Evolutionary conservation across 1,140 invertebrate species (phyloP), one percentile per base, ranked within the genome.

Genomic region (Antheraea pernyi): DNA sequence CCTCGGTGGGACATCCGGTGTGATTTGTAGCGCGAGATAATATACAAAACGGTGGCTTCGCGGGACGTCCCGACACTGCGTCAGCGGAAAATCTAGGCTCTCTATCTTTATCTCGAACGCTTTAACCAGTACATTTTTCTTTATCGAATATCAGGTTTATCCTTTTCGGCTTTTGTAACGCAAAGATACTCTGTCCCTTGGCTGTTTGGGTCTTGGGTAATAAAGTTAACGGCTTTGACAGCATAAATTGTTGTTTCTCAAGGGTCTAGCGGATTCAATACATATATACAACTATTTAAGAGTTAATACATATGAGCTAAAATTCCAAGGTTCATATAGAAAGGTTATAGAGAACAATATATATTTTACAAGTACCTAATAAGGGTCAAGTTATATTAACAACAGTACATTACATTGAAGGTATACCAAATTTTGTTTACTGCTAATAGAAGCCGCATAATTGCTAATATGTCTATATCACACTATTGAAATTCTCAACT

Each of bases 11-110:
- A 86, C 82, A 84, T 86, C 83, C 80, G 83, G 79, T 88, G 85
- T 89, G 87, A 89, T 88, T 89, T 88, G 87, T 89, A 89, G 85
- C 85, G 74, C 74, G 75, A 88, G 87, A 89, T 89, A 89, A 87
- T 86, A 86, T 83, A 87, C 86, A 88, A 89, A 87, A 84, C 85
- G 83, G 82, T 78, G 83, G 83, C 79, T 84, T 80, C 79, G 81
- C 78, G 82, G 80, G 77, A 81, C 79, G 80, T 65, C 75, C 75
- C 79, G 79, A 76, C 77, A 76, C 79, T 75, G 74, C 75, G 82
- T 86, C 84, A 86, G 81, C 84, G 74, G 74, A 79, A 82, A 81
- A 82, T 80, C 80, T 81, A 79, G 82, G 64, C 78, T 76, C 70
- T 80, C 72, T 69, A 72, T 79, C 77, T 82, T 82, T 82, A 81